Base-by-base conservation (phyloP, 2,113 vertebrate species). In the Ceyx melanurus region DNA sequence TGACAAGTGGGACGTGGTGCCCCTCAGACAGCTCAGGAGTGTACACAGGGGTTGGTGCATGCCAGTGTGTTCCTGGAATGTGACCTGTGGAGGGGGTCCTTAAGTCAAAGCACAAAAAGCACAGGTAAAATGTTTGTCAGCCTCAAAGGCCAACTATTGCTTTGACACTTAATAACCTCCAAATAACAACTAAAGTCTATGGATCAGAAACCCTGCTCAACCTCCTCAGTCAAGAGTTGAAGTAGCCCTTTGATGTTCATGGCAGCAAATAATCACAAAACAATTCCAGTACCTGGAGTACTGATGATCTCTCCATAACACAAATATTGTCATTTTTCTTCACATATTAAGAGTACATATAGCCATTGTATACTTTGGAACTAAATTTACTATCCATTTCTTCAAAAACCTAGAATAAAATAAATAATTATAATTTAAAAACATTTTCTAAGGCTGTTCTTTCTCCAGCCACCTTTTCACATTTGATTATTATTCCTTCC, bases 401-500 rank as follows among this genome's bases (percentile, higher is more conserved):
- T 94, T 92, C 2, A 37, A 82, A 93, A 95, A 80, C 9, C 78
- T 92, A 45, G 51, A 40, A 85, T 74, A 82, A 94, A 85, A 37
- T 80, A 35, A 35, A 35, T 35, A 35, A 35, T 35, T 35, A 35
- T 35, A 35, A 35, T 35, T 96, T 92, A 78, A 92, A 96, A 94
- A 92, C 3, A 64, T 89, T 93, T 97, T 94, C 75, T 56, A 57
- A 95, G 91, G 64, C 43, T 90, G 29, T 70, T 93, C 13, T 86
- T 61, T 92, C 93, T 89, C 84, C 54, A 89, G 61, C 65, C 96
- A 91, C 62, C 70, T 94, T 97, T 97, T 96, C 82, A 92, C 21
- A 77, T 96, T 91, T 92, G 88, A 96, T 95, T 96, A 95, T 96
- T 95, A 92, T 71, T 82, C 83, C 45, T 95, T 88, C 51, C 74